phyloP scores from a whole-genome alignment of 1,140 invertebrate species.

The Alviniconcha marisindica region DNA sequence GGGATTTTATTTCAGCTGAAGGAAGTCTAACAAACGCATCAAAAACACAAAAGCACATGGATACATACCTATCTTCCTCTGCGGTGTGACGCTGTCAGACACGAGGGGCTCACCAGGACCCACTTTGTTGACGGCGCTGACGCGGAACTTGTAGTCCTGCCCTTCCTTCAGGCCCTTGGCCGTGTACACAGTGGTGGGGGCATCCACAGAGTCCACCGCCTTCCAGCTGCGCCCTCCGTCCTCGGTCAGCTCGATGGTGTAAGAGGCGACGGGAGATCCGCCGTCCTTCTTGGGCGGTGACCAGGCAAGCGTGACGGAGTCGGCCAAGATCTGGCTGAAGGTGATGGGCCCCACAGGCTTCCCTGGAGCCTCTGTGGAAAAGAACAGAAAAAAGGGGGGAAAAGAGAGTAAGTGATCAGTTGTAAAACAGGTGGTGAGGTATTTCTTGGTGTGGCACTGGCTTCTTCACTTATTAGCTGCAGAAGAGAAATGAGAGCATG shows the following conservation, averaged over 20 bases:
- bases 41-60: neutral
- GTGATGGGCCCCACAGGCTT: constrained; percentile 93
- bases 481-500: too few species aligned
- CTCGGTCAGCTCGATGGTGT: constrained; percentile 71
- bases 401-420: too few species aligned
- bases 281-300: constrained; percentile 92
- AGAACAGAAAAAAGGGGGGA: neutral
- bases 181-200: constrained; percentile 79
- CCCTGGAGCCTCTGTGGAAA: constrained; percentile 87
- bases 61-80: constrained; percentile 59
- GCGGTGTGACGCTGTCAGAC: constrained; percentile 54
- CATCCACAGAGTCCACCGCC: constrained; percentile 52
- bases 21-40: neutral
- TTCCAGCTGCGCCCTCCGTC: constrained; percentile 55
- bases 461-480: too few species aligned
- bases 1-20: neutral
- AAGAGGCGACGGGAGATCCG: constrained; percentile 86
- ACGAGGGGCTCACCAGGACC: constrained; percentile 79
- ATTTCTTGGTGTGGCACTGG: too few species aligned
- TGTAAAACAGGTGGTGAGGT: too few species aligned
- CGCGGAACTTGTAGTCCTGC: constrained; percentile 96
- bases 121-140: constrained; percentile 83
- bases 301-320: constrained; percentile 96
- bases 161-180: constrained; percentile 92
- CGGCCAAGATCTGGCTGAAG: constrained; percentile 93